Evolutionary conservation across 2,113 vertebrate species (phyloP), one percentile per base, ranked within the genome.

Genomic region (Xyrauchen texanus): DNA sequence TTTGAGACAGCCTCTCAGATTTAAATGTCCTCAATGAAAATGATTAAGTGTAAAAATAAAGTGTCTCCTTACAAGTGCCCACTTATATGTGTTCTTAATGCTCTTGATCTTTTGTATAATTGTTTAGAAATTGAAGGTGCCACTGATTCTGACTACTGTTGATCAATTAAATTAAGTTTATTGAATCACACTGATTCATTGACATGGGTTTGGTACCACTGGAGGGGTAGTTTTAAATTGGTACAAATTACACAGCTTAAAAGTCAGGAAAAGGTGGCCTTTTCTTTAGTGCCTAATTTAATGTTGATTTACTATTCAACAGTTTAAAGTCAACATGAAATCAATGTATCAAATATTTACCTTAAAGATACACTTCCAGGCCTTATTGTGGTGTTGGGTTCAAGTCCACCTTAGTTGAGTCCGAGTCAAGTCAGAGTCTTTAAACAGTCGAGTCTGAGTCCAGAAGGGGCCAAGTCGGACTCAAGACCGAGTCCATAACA

Each of bases 241-340:
- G 76, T 79, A 87, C 83, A 90, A 88, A 90, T 89, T 68, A 71
- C 84, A 83, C 57, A 62, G 76, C 86, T 64, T 86, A 85, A 88
- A 85, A 88, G 88, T 89, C 63, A 87, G 81, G 88, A 84, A 66
- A 57, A 47, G 76, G 63, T 89, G 79, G 68, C 82, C 74, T 87
- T 91, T 88, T 84, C 84, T 86, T 87, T 81, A 76, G 68, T 72
- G n/a, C 78, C 79, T 81, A 66, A 76, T 80, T 68, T 81, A 84
- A 84, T 85, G 82, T 68, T 68, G 7, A 4, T 51, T 51, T 46
- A 63, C 10, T 34, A 15, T 15, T 58, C 55, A 58, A 15, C 55
- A 15, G 5, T 58, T 58, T n/a, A 7, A 15, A 15, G 13, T 58
- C 13, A 15, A 58, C 0, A 15, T 15, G n/a, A 15, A 4, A 5